Evolutionary conservation across 2,113 vertebrate species (phyloP), one percentile per base, ranked within the genome.

Genomic region (Corvus cornix): DNA sequence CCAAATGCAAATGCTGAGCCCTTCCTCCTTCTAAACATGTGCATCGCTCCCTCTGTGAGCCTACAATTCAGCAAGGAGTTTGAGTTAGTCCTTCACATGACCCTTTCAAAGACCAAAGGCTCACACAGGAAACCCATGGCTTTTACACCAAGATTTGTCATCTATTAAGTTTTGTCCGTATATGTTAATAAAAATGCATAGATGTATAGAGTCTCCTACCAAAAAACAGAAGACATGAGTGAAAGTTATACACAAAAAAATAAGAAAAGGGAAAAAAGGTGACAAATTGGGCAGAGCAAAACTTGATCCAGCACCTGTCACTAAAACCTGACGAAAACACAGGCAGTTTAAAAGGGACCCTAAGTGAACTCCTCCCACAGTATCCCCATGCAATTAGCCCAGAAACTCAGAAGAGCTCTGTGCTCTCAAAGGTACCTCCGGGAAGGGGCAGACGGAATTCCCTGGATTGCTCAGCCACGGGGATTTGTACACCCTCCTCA

Each of bases 1-100:
- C 95, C 95, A 94, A 95, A 95, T 86, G 87, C 93, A 95, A 96
- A 91, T 88, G 33, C 51, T 90, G 84, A 96, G 90, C 93, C 85
- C 49, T 92, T 84, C 81, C 59, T 78, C 35, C 77, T 86, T 84
- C 73, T 62, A 81, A 95, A 93, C 68, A 64, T 21, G 58, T 39
- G 52, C 60, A 59, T 86, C 46, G 51, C 78, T 66, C 76, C 72
- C 59, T 70, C 83, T 66, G 35, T 17, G 28, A 94, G 75, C 77
- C 83, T 66, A 26, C 37, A 66, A 13, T 81, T 85, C 89, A 84
- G 74, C 77, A 87, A 68, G 52, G 59, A 75, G 60, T 28, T 81
- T 67, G 64, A 76, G 56, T 39, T 19, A 43, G 53, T 87, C 60
- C 87, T 76, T 84, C 67, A 79, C 37, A 17, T 5, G 80, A 73